Percentiles rank a stretch among this genome's conserved stretches.
phyloP scores from a whole-genome alignment of 2,797 vertebrate genomes.

The Anguilla marmorata region DNA sequence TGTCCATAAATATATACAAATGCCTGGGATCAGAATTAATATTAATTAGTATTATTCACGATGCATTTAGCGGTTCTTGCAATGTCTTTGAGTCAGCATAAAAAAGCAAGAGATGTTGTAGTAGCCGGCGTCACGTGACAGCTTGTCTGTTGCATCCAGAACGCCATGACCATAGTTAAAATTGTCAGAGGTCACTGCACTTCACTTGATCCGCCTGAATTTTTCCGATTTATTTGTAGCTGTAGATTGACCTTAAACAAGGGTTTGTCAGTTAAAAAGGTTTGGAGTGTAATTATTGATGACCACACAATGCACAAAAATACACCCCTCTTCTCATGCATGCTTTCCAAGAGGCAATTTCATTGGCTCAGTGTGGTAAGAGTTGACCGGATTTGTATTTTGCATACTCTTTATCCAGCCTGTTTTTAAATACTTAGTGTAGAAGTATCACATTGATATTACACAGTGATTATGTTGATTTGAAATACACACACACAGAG shows the following conservation, averaged over 20 bases:
- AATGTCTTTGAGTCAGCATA: not conserved
- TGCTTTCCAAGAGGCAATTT: not conserved
- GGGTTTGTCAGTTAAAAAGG: not conserved
- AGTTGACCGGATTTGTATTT: constrained; percentile 28
- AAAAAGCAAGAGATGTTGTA: not conserved
- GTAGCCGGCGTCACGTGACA: not conserved
- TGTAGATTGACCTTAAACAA: not conserved
- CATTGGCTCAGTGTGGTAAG: constrained; percentile 3
- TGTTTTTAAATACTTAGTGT: not conserved
- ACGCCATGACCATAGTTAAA: not conserved
- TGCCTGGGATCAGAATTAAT: not conserved
- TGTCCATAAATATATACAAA: not conserved
- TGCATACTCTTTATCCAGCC: not conserved
- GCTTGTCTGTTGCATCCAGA: not conserved
- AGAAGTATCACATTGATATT: not conserved
- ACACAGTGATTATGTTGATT: not conserved
- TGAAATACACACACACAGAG: not conserved
- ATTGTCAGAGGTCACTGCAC: constrained; percentile 1
- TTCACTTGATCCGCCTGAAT: not conserved
- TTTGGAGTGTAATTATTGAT: not conserved
- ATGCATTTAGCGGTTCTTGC: not conserved
- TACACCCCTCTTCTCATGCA: not conserved
- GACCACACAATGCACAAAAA: not conserved
- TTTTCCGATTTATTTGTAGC: not conserved
- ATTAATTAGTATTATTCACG: not conserved